These are phyloP conservation scores for Eilema depressum DNA, from an alignment of 2,888 invertebrate genomes.

Conservation along the genomic window DNA sequence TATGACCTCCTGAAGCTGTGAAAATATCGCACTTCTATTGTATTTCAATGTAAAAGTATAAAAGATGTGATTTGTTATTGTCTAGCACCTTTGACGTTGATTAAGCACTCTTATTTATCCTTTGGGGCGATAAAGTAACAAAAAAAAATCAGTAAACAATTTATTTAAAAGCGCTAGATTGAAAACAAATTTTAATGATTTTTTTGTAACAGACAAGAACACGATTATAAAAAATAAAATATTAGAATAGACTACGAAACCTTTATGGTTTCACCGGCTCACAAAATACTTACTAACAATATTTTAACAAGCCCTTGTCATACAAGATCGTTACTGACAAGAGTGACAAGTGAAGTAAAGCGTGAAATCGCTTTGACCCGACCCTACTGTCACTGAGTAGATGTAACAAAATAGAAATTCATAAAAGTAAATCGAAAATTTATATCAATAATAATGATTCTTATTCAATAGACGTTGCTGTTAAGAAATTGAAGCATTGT, in stretches of 20 bases:
- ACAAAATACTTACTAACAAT: constrained; percentile 12
- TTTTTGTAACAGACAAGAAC: too few relatives aligned
- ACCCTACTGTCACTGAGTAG: constrained; percentile 24
- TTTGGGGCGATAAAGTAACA: too few relatives aligned
- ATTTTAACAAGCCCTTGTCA: constrained; percentile 37
- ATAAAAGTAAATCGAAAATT: constrained; percentile 30
- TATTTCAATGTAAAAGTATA: too few relatives aligned
- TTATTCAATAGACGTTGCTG: not conserved
- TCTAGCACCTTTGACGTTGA: too few relatives aligned
- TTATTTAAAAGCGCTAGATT: not conserved
- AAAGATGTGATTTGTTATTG: too few relatives aligned
- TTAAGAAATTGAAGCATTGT: not conserved
- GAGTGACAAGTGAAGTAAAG: constrained; percentile 32
- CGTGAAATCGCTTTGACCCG: constrained; percentile 38
- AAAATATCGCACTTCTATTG: too few relatives aligned
- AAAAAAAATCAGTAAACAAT: not conserved
- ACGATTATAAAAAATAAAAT: not conserved
- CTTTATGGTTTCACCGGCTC: not conserved
- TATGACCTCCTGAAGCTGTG: too few relatives aligned
- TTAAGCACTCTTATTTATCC: too few relatives aligned
- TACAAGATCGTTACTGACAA: constrained; percentile 29
- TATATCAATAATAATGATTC: constrained; percentile 7
- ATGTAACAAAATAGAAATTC: constrained; percentile 22
- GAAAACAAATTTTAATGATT: not conserved
- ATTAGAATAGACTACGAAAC: not conserved